Base-by-base conservation (phyloP, 2,888 invertebrate species). In the Hypolimnas misippus region DNA sequence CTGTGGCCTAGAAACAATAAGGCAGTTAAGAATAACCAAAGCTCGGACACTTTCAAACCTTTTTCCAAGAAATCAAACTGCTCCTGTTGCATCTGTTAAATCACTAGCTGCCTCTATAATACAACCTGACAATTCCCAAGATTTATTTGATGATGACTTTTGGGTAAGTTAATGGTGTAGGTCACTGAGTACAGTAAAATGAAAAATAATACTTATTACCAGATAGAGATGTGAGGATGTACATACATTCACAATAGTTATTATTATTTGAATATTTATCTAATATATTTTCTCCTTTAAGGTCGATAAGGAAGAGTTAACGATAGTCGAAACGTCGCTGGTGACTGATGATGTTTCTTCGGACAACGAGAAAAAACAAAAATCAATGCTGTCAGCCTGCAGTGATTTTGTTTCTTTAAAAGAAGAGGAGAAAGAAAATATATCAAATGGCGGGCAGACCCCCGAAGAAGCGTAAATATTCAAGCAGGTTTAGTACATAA, bases 21-120 rank as follows among this genome's bases (percentile, higher is more conserved):
- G 66, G 61, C 66, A 66, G 61, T 63, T 68, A 66, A 64, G 61
- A 65, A 66, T 44, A 66, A 68, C 56, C 62, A 69, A 66, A 49
- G 68, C 64, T 64, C 57, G 64, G 66, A 33, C 64, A 68, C 66
- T 68, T 60, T 66, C 58, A 66, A 53, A 68, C 50, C 62, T 62
- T 64, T 66, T 66, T 66, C 54, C 57, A 62, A 55, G 61, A 65
- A 61, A 65, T 33, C 46, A 54, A 64, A 63, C 21, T 42, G 38
- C 38, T 38, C 38, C 38, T 3, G n/a, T 14, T 38, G 12, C 38
- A 38, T 38, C 38, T 38, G 10, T 12, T 33, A 38, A 38, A 38
- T 38, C 38, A 38, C 14, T 14, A 38, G 12, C 33, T 33, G 33
- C 33, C 33, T 33, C 33, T 33, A 10, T 7, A 33, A 33, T 33